Percentiles rank a stretch among this genome's conserved stretches.
Evolutionary conservation across 1,140 invertebrate genomes (phyloP).

Genomic region (Macrobrachium nipponense): DNA sequence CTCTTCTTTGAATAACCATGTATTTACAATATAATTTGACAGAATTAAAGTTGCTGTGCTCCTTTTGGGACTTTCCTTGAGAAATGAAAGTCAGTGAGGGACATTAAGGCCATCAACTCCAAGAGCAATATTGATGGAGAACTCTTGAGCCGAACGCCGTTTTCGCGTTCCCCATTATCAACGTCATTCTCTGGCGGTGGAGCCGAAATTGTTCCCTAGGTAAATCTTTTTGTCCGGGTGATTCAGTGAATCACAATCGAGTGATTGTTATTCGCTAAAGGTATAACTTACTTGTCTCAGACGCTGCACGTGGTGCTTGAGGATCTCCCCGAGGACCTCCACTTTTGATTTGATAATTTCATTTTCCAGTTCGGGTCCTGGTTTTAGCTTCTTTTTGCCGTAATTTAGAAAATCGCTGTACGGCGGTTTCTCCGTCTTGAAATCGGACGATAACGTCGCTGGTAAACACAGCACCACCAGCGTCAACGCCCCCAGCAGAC

Average conservation of each 20-base stretch:
- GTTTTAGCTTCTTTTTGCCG: slow-evolving; percentile 66
- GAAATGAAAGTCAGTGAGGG: no score
- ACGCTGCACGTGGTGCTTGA: slow-evolving; percentile 72
- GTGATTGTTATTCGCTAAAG: no score
- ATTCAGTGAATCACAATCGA: slow-evolving; percentile 38
- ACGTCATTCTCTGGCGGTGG: no score
- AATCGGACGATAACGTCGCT: slow-evolving; percentile 7
- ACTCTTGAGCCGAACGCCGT: no score
- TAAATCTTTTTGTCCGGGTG: background rate
- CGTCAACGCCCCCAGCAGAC: background rate
- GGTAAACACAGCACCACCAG: background rate
- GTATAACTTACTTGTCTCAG: slow-evolving; percentile 66
- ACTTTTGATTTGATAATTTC: slow-evolving; percentile 71
- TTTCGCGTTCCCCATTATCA: no score
- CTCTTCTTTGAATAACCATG: no score
- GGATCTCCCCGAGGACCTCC: slow-evolving; percentile 72
- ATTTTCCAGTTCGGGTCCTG: slow-evolving; percentile 65
- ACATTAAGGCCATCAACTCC: no score
- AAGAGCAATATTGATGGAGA: no score
- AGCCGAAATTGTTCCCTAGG: background rate
- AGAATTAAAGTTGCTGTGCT: no score
- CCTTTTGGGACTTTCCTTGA: no score
- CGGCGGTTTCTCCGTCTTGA: slow-evolving; percentile 52
- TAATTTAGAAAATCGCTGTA: slow-evolving; percentile 66
- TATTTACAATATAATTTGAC: no score